Base-by-base conservation (phyloP, 2,888 invertebrate species). In the Himalopsyche tibetana region DNA sequence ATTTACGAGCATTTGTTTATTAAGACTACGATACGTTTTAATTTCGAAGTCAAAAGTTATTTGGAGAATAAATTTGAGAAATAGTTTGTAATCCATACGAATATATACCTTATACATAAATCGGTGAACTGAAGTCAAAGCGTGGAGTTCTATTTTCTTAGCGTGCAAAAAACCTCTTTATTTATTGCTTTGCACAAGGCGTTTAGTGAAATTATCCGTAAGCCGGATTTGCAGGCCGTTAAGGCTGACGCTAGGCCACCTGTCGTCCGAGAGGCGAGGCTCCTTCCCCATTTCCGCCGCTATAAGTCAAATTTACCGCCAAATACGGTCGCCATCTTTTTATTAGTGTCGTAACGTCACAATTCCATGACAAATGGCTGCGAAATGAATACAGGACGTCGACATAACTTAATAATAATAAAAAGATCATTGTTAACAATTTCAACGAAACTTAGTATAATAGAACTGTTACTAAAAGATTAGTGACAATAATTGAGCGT, bases 141-240 rank as follows among this genome's bases (percentile, higher is more conserved):
- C 56, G 5, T 15, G 19, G 19, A 63, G 28, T 63, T 0, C 63
- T 63, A 19, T 63, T 63, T 63, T 63, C 63, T 63, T 63, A 28
- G 63, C 63, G 63, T 19, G 63, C 19, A 63, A 63, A 63, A 63
- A 63, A 63, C 63, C 28, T n/a, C 63, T 63, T 63, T 63, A 63
- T 63, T 63, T 63, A 63, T 63, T 63, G 63, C 63, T 63, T 63
- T 63, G 63, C 63, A 63, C 63, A 63, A 63, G 63, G 63, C 63
- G 63, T 63, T 63, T 63, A 63, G 63, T 63, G 63, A 63, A 63
- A 63, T 63, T 63, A 63, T 63, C 63, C 63, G 63, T 63, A 63
- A 63, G 63, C 63, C 63, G 63, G 63, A 63, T 63, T 63, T 63
- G 63, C 63, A 63, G 63, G 63, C 63, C n/a, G 63, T 63, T 63